Evolutionary conservation across 2,797 vertebrate species (phyloP), one percentile per base, ranked within the genome.

Genomic region (Carapus acus): DNA sequence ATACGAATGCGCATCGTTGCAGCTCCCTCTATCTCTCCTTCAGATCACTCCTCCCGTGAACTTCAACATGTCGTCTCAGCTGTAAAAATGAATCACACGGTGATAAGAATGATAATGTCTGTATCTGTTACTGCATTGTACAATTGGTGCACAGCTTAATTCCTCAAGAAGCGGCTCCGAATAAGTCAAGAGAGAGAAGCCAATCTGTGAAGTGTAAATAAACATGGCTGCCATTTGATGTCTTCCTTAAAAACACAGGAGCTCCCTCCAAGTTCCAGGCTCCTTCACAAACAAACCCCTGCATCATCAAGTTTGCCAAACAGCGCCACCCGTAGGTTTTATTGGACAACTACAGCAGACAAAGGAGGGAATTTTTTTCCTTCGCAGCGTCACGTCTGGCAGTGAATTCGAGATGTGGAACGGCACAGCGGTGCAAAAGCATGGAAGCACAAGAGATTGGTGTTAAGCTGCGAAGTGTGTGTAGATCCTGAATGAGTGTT

Each of bases 171-270:
- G 34, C 8, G 7, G 7, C 34, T 40, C 8, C 18, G 38, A 19
- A 31, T n/a, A 34, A 19, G 58, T 20, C 21, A n/a, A 4, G 19
- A 19, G 15, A 6, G 2, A 49, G 29, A 7, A 9, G 18, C 38
- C n/a, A n/a, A 21, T 20, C 43, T 16, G 13, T 55, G 17, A 33
- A 23, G 39, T 53, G 52, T 54, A 49, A 43, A 65, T 20, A 50
- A 13, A 47, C 67, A 63, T 5, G 70, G 76, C 74, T 80, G 70
- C 80, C 81, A 86, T 85, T 86, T 84, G 79, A 76, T 69, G 55
- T 59, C 43, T 71, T 56, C 58, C 66, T 73, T 52, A 61, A 16
- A 67, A 76, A 74, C 69, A 77, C 70, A 42, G 40, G 44, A 67
- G 72, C 68, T 70, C 45, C 75, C 68, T 50, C 53, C 52, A 77